Evolutionary conservation across 2,797 vertebrate genomes (phyloP), one percentile per base, ranked within the genome.

Genomic region (Discoglossus pictus): DNA sequence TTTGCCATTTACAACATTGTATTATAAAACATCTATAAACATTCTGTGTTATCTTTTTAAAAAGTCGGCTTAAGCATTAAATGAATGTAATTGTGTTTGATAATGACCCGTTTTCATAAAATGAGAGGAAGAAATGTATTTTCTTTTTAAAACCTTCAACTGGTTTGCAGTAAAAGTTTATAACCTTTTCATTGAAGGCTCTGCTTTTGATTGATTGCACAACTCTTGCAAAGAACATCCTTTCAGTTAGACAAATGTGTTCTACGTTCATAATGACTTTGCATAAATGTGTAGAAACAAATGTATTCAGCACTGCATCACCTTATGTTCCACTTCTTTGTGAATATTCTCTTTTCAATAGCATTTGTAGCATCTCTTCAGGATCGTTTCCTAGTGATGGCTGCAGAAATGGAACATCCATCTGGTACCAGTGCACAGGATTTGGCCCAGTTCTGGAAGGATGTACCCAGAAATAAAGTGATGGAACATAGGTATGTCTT

Each of bases 351-450:
- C n/a, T 67, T 43, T 51, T 65, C 73, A 59, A 11, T 82, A 97
- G 94, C 93, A 63, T 92, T 90, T 76, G 86, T 88, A 27, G 93
- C 94, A n/a, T 98, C 94, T 18, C 91, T 91, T 18, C 94, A 96
- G 76, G 95, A 98, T 84, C 86, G 94, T 25, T 98, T 99, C 79
- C 83, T 98, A 75, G 87, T 98, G 16, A 98, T 98, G 95, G 95
- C 94, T 17, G 94, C 96, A 13, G 95, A 97, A 86, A 95, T 98
- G 93, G 93, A 97, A 24, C 84, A 84, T 62, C 77, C 78, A 2
- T 70, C 61, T n/a, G 84, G 84, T 68, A 76, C 82, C 3, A 86
- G 83, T 43, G 68, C 83, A 18, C 84, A 91, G 68, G 96, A 98
- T 72, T 77, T 98, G 25, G 43, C 90, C 18, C 94, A 94, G 76